Conservation (phyloP, 2,888 invertebrate species). For the Pseudococcus longispinus region DNA sequence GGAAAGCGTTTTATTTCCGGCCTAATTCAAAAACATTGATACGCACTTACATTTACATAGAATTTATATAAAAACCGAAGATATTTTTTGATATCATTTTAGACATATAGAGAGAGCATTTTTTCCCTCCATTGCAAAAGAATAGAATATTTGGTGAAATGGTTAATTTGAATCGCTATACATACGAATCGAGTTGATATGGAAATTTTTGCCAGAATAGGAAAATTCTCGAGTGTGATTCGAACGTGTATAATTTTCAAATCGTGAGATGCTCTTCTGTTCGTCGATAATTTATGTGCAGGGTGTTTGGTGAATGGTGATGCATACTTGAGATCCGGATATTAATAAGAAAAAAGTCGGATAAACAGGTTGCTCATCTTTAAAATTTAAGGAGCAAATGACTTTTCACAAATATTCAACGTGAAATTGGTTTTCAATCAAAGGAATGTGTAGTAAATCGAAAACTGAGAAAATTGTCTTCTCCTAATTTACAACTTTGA, state of each 20-base stretch:
- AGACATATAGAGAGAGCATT: not conserved
- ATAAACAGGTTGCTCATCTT: too few relatives aligned
- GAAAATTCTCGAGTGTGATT: not conserved
- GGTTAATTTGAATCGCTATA: not conserved
- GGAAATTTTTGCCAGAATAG: not conserved
- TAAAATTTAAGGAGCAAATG: too few relatives aligned
- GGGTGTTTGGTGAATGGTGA: too few relatives aligned
- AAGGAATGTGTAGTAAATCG: too few relatives aligned
- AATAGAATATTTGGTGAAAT: not conserved
- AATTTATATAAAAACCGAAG: slow-evolving; percentile 32
- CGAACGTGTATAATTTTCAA: not conserved
- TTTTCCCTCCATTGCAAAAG: not conserved
- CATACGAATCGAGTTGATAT: not conserved
- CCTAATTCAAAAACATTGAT: slow-evolving; percentile 38
- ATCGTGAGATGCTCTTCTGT: too few relatives aligned
- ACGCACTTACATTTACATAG: slow-evolving; percentile 33
- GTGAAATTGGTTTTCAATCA: too few relatives aligned
- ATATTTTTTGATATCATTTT: slow-evolving; percentile 6
- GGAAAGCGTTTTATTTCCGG: slow-evolving; percentile 26
- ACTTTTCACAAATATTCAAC: too few relatives aligned
- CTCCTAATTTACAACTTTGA: too few relatives aligned
- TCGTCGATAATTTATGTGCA: too few relatives aligned
- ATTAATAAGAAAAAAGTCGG: too few relatives aligned
- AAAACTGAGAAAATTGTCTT: too few relatives aligned
- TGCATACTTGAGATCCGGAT: too few relatives aligned